Evolutionary conservation across 2,797 vertebrate genomes (phyloP).

Genomic region (Pristis pectinata): DNA sequence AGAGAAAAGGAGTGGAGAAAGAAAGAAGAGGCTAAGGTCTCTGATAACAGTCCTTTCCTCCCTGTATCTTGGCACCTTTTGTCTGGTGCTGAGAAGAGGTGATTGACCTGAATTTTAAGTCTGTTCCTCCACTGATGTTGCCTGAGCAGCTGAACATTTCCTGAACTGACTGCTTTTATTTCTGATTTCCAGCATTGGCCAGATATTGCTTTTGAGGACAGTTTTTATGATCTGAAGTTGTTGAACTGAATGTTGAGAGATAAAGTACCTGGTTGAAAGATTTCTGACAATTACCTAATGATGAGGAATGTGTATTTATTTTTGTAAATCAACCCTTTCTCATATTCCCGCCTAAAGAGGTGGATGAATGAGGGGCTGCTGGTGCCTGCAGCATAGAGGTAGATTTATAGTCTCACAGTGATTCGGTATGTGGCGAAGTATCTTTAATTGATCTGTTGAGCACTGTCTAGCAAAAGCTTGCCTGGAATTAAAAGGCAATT

Average conservation of each 20-base stretch:
- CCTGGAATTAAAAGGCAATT: neutral
- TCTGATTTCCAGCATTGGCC: neutral
- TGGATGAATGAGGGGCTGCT: neutral
- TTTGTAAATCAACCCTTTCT: neutral
- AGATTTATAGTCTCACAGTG: neutral
- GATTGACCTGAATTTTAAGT: too few species aligned
- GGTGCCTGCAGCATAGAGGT: neutral
- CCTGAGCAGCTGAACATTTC: too few species aligned
- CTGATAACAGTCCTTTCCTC: too few species aligned
- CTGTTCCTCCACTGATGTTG: too few species aligned
- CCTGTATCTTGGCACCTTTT: too few species aligned
- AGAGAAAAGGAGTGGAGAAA: too few species aligned
- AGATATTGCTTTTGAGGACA: neutral
- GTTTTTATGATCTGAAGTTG: neutral
- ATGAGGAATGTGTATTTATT: neutral
- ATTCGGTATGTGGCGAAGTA: neutral
- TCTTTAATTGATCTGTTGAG: neutral
- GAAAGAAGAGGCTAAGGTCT: too few species aligned
- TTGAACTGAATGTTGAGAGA: neutral
- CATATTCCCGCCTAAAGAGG: neutral
- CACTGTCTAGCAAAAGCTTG: neutral
- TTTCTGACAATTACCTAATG: neutral
- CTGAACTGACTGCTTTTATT: too few species aligned
- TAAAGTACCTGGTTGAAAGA: neutral
- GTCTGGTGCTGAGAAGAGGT: too few species aligned